These are phyloP conservation scores for Trichogramma dendrolimi DNA, from an alignment of 2,888 invertebrate genomes.

Conservation along the genomic window DNA sequence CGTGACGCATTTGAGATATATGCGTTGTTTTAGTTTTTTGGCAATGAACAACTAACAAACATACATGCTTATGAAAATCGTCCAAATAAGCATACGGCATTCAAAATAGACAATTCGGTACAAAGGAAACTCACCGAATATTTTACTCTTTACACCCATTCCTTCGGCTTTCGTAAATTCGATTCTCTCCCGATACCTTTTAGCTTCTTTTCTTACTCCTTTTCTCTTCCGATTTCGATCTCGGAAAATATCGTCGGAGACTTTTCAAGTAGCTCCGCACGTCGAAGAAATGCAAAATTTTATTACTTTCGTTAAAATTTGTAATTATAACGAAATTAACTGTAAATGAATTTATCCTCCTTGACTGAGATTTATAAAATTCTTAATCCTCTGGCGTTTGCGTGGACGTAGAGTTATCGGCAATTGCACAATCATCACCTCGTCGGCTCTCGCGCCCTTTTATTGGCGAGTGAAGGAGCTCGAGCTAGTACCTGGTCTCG, in stretches of 20 bases:
- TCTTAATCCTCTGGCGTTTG: conserved; percentile 44
- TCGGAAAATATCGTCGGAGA: background rate
- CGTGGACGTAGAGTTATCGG: conserved; percentile 34
- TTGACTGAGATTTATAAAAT: conserved; percentile 23
- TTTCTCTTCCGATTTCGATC: background rate
- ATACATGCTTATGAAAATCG: too few species aligned
- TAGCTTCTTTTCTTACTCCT: background rate
- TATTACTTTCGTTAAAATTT: too few species aligned
- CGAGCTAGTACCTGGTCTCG: too few species aligned
- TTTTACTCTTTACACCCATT: conserved; percentile 40
- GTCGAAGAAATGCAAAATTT: too few species aligned
- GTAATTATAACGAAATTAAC: background rate
- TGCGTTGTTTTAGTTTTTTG: too few species aligned
- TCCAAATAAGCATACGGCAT: background rate
- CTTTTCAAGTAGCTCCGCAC: too few species aligned
- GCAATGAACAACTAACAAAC: too few species aligned
- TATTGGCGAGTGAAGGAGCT: too few species aligned
- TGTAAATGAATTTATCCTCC: conserved; percentile 11
- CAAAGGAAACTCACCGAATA: conserved; percentile 40
- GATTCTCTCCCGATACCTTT: background rate
- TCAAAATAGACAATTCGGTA: background rate
- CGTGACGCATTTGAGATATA: too few species aligned
- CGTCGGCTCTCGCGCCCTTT: too few species aligned
- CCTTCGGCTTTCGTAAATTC: conserved; percentile 9
- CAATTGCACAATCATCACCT: too few species aligned